Conservation (phyloP, 2,113 vertebrate genomes). For the Zootoca vivipara region DNA sequence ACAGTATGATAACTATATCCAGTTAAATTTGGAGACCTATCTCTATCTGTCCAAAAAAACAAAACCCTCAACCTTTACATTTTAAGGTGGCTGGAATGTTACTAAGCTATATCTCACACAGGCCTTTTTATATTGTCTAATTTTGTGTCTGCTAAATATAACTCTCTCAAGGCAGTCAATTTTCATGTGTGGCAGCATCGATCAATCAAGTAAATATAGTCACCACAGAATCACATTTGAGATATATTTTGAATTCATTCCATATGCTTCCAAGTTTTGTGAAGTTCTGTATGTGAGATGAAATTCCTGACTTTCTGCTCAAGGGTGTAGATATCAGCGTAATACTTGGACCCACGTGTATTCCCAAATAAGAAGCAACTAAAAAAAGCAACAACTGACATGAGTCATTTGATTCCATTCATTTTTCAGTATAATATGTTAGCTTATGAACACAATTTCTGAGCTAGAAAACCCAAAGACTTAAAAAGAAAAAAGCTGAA, state of each 20-base stretch:
- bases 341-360: background rate
- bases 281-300: background rate
- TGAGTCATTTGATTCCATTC: background rate
- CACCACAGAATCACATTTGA: rapidly evolving
- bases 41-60: background rate
- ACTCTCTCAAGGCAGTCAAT: constrained; percentile 8
- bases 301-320: background rate
- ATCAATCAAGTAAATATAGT: background rate
- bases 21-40: background rate
- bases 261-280: background rate
- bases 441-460: background rate
- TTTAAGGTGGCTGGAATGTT: background rate
- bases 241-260: background rate
- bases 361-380: background rate
- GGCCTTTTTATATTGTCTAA: background rate
- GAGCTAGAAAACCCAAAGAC: background rate
- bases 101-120: background rate
- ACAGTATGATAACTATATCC: background rate
- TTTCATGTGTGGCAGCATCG: background rate
- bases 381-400: background rate
- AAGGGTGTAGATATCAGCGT: background rate
- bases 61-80: too few species aligned
- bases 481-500: background rate
- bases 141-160: background rate
- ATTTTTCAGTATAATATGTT: background rate